phyloP scores from a whole-genome alignment of 2,888 invertebrate genomes.

The Dolichopus griseipennis region DNA sequence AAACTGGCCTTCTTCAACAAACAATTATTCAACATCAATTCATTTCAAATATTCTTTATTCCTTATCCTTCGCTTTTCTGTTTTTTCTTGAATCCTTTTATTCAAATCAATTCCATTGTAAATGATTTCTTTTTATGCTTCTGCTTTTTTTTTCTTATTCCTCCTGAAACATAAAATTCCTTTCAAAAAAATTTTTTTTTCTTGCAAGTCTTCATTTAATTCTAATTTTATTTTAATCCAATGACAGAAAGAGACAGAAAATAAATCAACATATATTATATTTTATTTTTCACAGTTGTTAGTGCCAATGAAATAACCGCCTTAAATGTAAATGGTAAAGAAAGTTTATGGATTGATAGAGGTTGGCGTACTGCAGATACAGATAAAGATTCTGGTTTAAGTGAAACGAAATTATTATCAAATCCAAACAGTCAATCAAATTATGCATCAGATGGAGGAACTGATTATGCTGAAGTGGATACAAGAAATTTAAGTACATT shows the following conservation, averaged over 20 bases:
- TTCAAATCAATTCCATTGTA: constrained; percentile 13
- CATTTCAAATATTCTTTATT: no score
- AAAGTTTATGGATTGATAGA: constrained; percentile 60
- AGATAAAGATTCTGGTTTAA: constrained; percentile 51
- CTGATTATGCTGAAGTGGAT: constrained; percentile 61
- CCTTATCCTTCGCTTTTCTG: no score
- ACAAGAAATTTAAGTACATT: constrained; percentile 60
- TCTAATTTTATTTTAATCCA: neutral
- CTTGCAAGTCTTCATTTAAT: no score
- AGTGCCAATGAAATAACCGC: constrained; percentile 46
- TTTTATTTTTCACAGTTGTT: constrained; percentile 34
- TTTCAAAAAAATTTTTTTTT: constrained; percentile 1
- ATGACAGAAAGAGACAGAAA: no score
- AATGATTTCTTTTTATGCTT: constrained; percentile 11
- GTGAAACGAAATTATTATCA: constrained; percentile 52
- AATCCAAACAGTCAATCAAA: constrained; percentile 44
- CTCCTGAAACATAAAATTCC: neutral
- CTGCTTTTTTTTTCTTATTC: neutral
- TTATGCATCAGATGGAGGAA: constrained; percentile 44
- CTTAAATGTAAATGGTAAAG: constrained; percentile 48
- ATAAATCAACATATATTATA: neutral
- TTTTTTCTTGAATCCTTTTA: neutral
- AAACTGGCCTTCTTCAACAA: no score
- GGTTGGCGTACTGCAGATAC: constrained; percentile 58
- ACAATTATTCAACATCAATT: no score